Evolutionary conservation across 1,140 invertebrate species (phyloP), one percentile per base, ranked within the genome.

Genomic region (Aphaenogaster rudis): DNA sequence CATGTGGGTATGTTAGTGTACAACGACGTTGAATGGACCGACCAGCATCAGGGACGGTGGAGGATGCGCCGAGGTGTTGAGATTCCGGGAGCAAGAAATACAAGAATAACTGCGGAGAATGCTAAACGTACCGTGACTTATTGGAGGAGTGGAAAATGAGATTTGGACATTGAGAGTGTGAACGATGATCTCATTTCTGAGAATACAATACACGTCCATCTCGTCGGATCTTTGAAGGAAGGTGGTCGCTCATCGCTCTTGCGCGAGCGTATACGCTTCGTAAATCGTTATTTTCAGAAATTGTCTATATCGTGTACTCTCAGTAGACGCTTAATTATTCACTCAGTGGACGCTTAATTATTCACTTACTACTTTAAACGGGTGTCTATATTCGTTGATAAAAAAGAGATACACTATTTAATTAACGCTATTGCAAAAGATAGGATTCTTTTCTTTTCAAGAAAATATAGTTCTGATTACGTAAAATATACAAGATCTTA

Each of bases 71-170:
- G 76, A 89, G 86, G 86, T 90, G 87, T 88, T 89, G 87, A 88
- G 76, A 86, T 90, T 87, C 78, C 78, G 74, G 71, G 71, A 66
- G 87, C 79, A 89, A 88, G 86, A 87, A 91, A 90, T 91, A 91
- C 71, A 89, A 91, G 86, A 91, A 89, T 90, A 91, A 91, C 88
- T 88, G 86, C 88, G 79, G 87, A 86, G 91, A 91, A 91, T 86
- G 90, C 84, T 92, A 90, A 91, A 92, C 81, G 91, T 86, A 92
- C 88, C 90, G 87, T 92, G 92, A 92, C 91, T 92, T 91, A 92
- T 92, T 90, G 90, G 84, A 80, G 67, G 86, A 91, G 86, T 78
- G 80, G 86, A 88, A 89, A 91, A 88, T 91, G 87, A 91, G 85
- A 91, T 86, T 88, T 87, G 84, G 74, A 76, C 74, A 76, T 86